These are phyloP conservation scores for Paragorgia papillata DNA, from an alignment of 92 coral and sea anemone species.

Conservation along the genomic window DNA sequence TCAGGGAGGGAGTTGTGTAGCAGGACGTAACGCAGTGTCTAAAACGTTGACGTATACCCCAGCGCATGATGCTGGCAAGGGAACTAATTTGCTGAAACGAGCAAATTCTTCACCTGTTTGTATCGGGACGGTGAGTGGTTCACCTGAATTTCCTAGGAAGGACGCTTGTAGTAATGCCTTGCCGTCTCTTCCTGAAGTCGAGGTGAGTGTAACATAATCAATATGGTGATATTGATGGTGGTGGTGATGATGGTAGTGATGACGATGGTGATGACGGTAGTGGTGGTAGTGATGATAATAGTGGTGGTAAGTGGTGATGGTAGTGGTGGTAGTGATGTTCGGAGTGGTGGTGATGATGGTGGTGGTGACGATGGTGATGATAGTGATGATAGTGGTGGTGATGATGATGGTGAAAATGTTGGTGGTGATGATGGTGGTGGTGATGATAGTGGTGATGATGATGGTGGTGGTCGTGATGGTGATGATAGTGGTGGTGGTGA, in stretches of 20 bases:
- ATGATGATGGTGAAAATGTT: not conserved
- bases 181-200: conserved; percentile 26
- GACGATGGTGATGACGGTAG: conserved; percentile 5
- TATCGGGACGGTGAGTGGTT: not conserved
- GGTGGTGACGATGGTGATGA: not conserved
- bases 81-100: too few species aligned
- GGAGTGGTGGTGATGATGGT: not conserved
- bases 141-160: conserved; percentile 4
- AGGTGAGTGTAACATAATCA: conserved; percentile 8
- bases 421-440: not conserved
- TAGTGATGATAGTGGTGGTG: not conserved
- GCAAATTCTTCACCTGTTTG: not conserved
- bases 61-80: too few species aligned
- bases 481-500: too few species aligned
- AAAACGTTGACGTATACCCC: too few species aligned
- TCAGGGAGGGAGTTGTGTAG: too few species aligned
- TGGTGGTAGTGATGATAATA: not conserved
- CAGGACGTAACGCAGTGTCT: too few species aligned
- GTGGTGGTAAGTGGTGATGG: too few species aligned
- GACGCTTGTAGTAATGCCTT: conserved; percentile 10
- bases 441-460: not conserved
- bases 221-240: not conserved
- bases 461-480: too few species aligned
- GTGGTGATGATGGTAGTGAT: not conserved
- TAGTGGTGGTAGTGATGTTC: too few species aligned